Percentiles rank a stretch among this genome's conserved stretches.
Evolutionary conservation across 2,888 invertebrate species (phyloP).

Genomic region (Griposia aprilina): DNA sequence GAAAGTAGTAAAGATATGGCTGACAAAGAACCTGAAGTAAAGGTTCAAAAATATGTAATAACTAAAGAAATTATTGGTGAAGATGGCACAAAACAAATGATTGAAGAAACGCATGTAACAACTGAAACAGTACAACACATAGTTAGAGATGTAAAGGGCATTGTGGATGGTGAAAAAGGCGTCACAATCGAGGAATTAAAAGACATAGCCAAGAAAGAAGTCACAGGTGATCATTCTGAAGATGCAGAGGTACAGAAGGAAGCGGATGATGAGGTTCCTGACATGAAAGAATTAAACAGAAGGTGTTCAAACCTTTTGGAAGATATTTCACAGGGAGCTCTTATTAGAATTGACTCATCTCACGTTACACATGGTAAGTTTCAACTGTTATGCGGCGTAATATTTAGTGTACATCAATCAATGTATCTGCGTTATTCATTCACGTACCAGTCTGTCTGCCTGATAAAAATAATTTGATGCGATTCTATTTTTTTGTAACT

Average conservation of each 20-base stretch:
- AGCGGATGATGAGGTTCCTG: constrained; percentile 81
- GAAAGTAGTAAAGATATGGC: constrained; percentile 57
- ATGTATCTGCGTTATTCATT: not conserved
- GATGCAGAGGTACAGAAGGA: constrained; percentile 59
- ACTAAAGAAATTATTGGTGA: constrained; percentile 60
- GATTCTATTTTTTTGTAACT: not conserved
- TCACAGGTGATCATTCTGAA: constrained; percentile 25
- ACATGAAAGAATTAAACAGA: constrained; percentile 87
- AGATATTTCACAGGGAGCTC: constrained; percentile 88
- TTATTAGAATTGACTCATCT: constrained; percentile 87
- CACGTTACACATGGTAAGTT: constrained; percentile 87
- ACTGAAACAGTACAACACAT: constrained; percentile 34
- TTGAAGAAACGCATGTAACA: constrained; percentile 52
- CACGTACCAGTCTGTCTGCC: no score
- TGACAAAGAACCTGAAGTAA: constrained; percentile 52
- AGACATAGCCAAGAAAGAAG: constrained; percentile 38
- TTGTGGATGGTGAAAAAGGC: constrained; percentile 13
- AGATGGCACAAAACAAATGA: constrained; percentile 65
- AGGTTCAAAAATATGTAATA: constrained; percentile 56
- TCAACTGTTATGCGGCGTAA: not conserved
- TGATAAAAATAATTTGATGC: not conserved
- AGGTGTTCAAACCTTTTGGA: constrained; percentile 89
- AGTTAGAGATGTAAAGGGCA: constrained; percentile 19
- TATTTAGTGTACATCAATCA: not conserved
- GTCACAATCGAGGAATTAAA: constrained; percentile 20